Evolutionary conservation across 2,113 vertebrate genomes (phyloP).

Genomic region (Gulo gulo): DNA sequence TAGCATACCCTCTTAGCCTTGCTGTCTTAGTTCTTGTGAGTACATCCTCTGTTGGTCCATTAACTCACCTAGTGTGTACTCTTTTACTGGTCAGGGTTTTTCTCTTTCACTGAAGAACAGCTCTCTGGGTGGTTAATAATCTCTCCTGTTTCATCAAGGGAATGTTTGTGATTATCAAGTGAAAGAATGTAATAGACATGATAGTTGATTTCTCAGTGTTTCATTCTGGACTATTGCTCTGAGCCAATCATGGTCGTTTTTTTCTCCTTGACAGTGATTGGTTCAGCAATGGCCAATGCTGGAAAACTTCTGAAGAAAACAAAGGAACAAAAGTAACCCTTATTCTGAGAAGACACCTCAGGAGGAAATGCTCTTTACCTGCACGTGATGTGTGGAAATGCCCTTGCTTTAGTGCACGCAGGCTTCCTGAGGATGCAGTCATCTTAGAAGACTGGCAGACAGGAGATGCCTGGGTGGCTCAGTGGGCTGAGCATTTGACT

Average conservation of each 20-base stretch:
- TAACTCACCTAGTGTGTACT: neutral
- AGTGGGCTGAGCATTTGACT: neutral
- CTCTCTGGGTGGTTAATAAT: neutral
- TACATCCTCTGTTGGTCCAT: neutral
- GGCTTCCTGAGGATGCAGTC: neutral
- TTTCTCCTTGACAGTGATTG: neutral
- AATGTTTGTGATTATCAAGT: neutral
- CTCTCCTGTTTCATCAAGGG: neutral
- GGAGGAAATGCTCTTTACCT: neutral
- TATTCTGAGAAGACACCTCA: neutral
- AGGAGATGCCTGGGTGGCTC: neutral
- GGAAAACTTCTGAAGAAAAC: neutral
- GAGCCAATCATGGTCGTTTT: neutral
- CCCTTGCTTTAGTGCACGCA: fast-evolving
- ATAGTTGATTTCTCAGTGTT: neutral
- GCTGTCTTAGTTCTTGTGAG: neutral
- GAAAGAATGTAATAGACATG: neutral
- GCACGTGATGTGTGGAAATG: neutral
- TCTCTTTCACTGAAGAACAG: neutral
- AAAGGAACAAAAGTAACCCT: neutral
- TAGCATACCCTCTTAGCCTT: neutral
- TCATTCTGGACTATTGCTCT: neutral
- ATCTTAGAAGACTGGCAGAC: neutral
- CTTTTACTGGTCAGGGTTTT: neutral
- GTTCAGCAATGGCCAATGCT: neutral